Evolutionary conservation across 2,888 invertebrate genomes (phyloP).

Genomic region (Thera britannica): DNA sequence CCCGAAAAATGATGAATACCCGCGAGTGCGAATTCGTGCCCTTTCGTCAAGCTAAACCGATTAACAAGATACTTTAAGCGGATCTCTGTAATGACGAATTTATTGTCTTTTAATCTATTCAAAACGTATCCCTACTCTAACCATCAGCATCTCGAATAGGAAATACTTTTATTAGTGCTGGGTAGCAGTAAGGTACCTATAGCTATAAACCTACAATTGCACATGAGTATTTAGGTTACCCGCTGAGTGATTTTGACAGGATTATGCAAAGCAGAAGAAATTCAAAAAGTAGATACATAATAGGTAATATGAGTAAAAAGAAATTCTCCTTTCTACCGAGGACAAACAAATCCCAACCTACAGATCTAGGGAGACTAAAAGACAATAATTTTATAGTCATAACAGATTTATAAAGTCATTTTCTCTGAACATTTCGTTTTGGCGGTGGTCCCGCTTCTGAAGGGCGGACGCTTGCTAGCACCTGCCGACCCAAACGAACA

Average conservation of each 20-base stretch:
- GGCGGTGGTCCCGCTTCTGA: slow-evolving; percentile 37
- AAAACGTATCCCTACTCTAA: neutral
- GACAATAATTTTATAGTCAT: slow-evolving; percentile 44
- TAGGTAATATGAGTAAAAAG: neutral
- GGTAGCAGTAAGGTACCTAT: no score
- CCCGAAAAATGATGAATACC: slow-evolving; percentile 1
- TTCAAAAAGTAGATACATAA: neutral
- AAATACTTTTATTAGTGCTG: neutral
- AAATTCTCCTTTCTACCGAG: neutral
- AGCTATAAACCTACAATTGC: no score
- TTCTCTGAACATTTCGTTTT: slow-evolving; percentile 42
- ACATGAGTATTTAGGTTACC: neutral
- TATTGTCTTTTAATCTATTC: neutral
- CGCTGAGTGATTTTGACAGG: no score
- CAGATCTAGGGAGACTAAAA: slow-evolving; percentile 25
- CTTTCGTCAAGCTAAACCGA: slow-evolving; percentile 69
- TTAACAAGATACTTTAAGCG: slow-evolving; percentile 78
- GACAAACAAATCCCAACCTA: slow-evolving; percentile 11
- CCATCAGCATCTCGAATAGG: neutral
- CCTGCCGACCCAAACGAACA: slow-evolving; percentile 65
- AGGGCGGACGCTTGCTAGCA: slow-evolving; percentile 52
- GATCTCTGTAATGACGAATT: slow-evolving; percentile 41
- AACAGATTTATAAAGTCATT: slow-evolving; percentile 57
- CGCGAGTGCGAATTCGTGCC: slow-evolving; percentile 13
- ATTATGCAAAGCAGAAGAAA: no score